Percentiles rank a stretch among this genome's conserved stretches.
These are phyloP conservation scores for Phrixothrix hirtus DNA, from an alignment of 2,888 invertebrate genomes.

Conservation along the genomic window DNA sequence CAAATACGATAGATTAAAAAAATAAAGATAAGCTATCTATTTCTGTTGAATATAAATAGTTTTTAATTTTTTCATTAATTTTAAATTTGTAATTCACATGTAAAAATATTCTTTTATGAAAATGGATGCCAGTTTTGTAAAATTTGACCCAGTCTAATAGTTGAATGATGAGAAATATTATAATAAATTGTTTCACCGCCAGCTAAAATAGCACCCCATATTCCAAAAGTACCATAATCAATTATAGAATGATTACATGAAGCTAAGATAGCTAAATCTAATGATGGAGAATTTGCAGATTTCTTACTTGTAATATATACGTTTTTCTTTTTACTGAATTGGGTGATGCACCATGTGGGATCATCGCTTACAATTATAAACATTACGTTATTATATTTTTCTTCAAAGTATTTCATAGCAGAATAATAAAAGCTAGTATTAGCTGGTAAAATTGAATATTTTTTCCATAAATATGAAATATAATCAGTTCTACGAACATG, in stretches of 20 bases:
- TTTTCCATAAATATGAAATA: slow-evolving; percentile 60
- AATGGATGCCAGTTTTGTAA: slow-evolving; percentile 54
- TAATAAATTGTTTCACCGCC: slow-evolving; percentile 58
- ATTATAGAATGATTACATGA: slow-evolving; percentile 60
- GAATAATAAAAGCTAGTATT: slow-evolving; percentile 51
- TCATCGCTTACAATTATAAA: slow-evolving; percentile 59
- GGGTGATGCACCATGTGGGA: slow-evolving; percentile 55
- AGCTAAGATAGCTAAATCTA: slow-evolving; percentile 58
- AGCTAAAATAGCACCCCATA: slow-evolving; percentile 59
- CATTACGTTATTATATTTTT: slow-evolving; percentile 50
- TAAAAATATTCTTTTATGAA: slow-evolving; percentile 13
- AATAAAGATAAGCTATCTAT: background rate
- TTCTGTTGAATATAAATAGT: background rate
- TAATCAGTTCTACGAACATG: slow-evolving; percentile 64
- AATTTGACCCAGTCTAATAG: slow-evolving; percentile 52
- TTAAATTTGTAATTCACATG: too few species aligned
- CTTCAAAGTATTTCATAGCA: slow-evolving; percentile 56
- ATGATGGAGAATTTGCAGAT: slow-evolving; percentile 50
- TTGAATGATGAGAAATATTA: slow-evolving; percentile 54
- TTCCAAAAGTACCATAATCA: slow-evolving; percentile 60
- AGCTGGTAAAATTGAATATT: slow-evolving; percentile 55
- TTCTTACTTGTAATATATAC: slow-evolving; percentile 53
- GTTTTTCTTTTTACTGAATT: slow-evolving; percentile 50
- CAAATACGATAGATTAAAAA: background rate
- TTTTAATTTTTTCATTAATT: background rate